Evolutionary conservation across 2,113 vertebrate genomes (phyloP), one percentile per base, ranked within the genome.

Genomic region (Trichechus manatus): DNA sequence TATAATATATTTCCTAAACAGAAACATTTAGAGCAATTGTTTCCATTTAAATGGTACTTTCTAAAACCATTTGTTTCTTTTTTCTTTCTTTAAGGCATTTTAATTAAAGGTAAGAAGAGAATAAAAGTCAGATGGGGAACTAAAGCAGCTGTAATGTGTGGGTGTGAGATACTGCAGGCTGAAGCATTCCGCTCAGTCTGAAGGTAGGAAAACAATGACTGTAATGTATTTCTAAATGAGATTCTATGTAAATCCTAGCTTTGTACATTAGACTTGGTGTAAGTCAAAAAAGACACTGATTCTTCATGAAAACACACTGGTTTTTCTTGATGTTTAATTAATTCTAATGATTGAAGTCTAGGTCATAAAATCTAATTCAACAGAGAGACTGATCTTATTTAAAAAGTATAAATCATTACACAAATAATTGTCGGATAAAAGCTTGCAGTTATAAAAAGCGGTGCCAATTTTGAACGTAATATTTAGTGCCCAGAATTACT

Each of bases 71-170:
- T 97, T 94, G 53, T 68, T 96, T 92, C 87, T 87, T 93, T 97
- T 97, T 94, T 82, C 93, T 91, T 95, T 90, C 91, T 94, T 95
- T 95, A 97, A 93, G 93, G 93, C 61, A 89, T 94, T 97, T 97
- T 98, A 94, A 96, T 98, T 97, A 98, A 96, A 97, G 95, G 93
- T 97, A 95, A 95, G 94, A 92, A 82, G 93, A 96, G 91, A 97
- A 93, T 87, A 84, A 81, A 94, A 91, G 90, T 19, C 68, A 87
- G 53, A 87, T 64, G 66, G 61, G 42, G 53, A 93, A 81, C 9
- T 36, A 85, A 89, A 25, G 31, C 89, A 97, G 91, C 87, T 92
- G 14, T 77, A 95, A 93, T 59, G 39, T 86, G 72, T 96, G 64
- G 50, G 66, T 92, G 42, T 74, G 59, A 97, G 66, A 93, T 72